These are phyloP conservation scores for Gymnogyps californianus DNA, from an alignment of 2,113 vertebrate genomes.

Conservation along the genomic window DNA sequence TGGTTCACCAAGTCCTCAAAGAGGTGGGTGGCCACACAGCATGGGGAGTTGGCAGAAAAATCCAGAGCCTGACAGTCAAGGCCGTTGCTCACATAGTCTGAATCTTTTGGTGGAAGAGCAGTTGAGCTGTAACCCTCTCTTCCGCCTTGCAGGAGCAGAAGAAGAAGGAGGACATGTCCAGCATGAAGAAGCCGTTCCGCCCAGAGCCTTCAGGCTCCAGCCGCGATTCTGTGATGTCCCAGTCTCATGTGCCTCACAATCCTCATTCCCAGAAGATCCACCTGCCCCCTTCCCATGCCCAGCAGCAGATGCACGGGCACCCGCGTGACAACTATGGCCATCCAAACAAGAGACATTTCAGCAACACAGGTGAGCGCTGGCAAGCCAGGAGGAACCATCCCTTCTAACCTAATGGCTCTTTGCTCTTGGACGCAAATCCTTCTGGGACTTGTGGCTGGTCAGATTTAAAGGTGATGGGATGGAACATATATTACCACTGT, in stretches of 20 bases:
- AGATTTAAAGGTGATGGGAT: background rate
- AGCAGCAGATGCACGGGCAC: constrained; percentile 84
- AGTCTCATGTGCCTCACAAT: constrained; percentile 72
- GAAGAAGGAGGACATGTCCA: constrained; percentile 85
- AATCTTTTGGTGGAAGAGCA: background rate
- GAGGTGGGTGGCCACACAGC: background rate
- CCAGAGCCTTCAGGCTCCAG: constrained; percentile 88
- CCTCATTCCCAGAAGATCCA: constrained; percentile 80
- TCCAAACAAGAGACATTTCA: constrained; percentile 88
- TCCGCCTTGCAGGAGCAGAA: constrained; percentile 83
- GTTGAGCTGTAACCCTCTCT: background rate
- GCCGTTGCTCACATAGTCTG: background rate
- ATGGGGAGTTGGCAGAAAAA: background rate
- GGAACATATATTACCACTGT: background rate
- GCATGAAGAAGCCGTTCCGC: constrained; percentile 84
- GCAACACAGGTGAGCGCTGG: constrained; percentile 78
- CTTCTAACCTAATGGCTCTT: background rate
- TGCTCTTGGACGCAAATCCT: background rate
- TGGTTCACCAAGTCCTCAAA: background rate
- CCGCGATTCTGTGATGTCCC: constrained; percentile 84
- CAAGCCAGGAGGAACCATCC: background rate
- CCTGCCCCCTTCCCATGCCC: constrained; percentile 70
- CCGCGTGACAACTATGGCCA: constrained; percentile 85
- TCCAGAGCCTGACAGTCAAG: background rate
- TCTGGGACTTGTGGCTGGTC: background rate